phyloP scores from a whole-genome alignment of 2,113 vertebrate genomes.

The Phyllostomus hastatus region DNA sequence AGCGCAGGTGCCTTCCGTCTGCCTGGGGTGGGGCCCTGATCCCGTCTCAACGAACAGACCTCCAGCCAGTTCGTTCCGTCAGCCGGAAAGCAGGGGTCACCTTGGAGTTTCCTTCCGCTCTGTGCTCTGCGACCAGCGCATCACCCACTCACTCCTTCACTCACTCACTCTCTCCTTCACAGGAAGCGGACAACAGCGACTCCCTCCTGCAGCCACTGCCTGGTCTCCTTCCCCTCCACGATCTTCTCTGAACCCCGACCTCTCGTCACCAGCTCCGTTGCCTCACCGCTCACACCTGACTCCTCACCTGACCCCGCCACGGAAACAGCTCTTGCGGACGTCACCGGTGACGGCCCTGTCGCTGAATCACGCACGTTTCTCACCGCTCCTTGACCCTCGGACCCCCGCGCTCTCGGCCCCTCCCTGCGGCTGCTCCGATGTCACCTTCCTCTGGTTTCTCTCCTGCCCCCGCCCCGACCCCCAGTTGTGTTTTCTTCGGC shows the following conservation, averaged over 20 bases:
- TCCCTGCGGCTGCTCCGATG: neutral
- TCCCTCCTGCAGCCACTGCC: neutral
- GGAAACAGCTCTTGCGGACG: neutral
- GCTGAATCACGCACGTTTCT: neutral
- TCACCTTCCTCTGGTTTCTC: neutral
- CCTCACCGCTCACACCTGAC: neutral
- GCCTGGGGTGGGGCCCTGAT: neutral
- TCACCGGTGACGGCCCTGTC: neutral
- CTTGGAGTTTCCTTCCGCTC: neutral
- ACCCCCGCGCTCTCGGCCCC: rapidly evolving
- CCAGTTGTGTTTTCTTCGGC: neutral
- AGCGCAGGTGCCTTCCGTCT: neutral
- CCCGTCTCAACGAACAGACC: neutral
- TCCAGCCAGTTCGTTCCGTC: no score
- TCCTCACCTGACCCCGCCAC: neutral
- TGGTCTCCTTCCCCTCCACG: neutral
- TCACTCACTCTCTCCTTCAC: no score
- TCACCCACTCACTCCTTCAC: no score
- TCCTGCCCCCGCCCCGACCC: no score
- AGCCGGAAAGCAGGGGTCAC: neutral
- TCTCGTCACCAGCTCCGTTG: neutral
- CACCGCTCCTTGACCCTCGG: neutral
- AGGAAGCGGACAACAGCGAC: neutral
- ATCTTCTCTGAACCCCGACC: neutral
- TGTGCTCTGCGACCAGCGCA: rapidly evolving